Conservation (phyloP, 2,113 vertebrate genomes). For the Cairina moschata region DNA sequence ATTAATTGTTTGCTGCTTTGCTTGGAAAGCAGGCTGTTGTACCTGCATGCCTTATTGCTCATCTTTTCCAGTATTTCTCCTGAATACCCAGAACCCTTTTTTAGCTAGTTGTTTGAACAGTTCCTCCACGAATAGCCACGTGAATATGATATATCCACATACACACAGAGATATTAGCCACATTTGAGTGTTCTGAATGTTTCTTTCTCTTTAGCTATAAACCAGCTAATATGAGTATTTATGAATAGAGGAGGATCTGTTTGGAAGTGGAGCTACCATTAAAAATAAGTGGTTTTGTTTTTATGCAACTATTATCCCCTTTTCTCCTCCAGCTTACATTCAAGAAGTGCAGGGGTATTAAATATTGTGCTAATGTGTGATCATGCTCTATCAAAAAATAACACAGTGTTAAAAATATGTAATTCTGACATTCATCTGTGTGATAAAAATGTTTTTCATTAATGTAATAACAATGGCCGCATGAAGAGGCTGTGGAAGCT, state of each 20-base stretch:
- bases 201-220: neutral
- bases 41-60: neutral
- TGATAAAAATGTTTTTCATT: neutral
- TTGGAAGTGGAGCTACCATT: neutral
- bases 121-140: neutral
- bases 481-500: neutral
- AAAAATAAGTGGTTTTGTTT: neutral
- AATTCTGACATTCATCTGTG: neutral
- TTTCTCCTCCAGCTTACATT: neutral
- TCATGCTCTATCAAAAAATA: neutral
- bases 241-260: neutral
- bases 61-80: neutral
- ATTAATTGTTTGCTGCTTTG: slow-evolving; percentile 24
- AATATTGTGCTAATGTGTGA: neutral
- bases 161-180: neutral
- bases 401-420: neutral
- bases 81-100: neutral
- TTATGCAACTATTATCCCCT: neutral
- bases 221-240: neutral
- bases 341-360: neutral
- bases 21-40: neutral
- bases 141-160: neutral
- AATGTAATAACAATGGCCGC: neutral
- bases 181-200: neutral
- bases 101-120: neutral